These are phyloP conservation scores for Tetrax tetrax DNA, from an alignment of 2,113 vertebrate species.

Conservation along the genomic window DNA sequence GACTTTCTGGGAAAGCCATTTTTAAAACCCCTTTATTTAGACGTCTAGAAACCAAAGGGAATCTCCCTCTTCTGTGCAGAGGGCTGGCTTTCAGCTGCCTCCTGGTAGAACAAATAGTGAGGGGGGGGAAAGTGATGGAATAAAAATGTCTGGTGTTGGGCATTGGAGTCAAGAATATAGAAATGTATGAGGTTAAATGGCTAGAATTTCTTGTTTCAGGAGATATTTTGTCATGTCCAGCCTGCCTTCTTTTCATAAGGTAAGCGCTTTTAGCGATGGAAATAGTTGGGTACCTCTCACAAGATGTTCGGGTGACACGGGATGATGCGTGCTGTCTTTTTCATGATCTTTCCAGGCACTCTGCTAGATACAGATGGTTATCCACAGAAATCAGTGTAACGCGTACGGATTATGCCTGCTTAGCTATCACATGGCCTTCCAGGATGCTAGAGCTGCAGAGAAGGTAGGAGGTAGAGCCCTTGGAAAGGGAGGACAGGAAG, in stretches of 20 bases:
- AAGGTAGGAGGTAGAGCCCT: neutral
- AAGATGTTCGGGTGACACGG: neutral
- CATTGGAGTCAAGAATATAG: neutral
- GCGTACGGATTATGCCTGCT: neutral
- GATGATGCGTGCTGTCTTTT: neutral
- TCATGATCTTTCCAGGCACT: neutral
- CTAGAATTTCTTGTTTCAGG: neutral
- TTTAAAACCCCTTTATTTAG: neutral
- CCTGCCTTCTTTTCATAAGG: neutral
- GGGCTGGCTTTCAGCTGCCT: neutral
- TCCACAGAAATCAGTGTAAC: neutral
- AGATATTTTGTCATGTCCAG: neutral
- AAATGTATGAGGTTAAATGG: neutral
- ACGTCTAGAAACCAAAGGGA: neutral
- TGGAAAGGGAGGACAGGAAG: neutral
- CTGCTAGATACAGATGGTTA: neutral
- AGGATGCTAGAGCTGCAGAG: neutral
- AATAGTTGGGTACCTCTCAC: neutral
- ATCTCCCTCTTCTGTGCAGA: neutral
- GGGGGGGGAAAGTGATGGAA: neutral
- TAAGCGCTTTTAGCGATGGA: neutral
- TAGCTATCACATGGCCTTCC: neutral
- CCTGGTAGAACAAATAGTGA: neutral
- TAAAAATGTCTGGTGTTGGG: neutral
- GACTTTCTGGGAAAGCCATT: neutral